These are phyloP conservation scores for Arion vulgaris DNA, from an alignment of 1,140 invertebrate species.

Conservation along the genomic window DNA sequence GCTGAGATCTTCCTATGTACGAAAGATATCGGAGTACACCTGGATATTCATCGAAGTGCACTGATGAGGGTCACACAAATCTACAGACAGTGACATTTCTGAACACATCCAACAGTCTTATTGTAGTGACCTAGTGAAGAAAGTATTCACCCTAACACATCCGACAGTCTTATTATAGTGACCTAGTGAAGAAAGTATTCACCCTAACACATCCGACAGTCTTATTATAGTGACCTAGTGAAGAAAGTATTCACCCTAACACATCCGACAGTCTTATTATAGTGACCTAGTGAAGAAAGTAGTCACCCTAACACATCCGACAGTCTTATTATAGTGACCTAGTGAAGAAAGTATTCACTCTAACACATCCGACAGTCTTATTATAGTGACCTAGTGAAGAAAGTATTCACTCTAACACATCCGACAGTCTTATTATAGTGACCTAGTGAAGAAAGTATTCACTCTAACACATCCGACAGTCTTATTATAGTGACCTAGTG, in stretches of 20 bases:
- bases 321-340: not conserved
- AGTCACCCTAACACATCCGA: not conserved
- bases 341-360: conserved; percentile 79
- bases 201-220: too few species aligned
- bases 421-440: too few species aligned
- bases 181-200: too few species aligned
- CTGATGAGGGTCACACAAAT: too few species aligned
- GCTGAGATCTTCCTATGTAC: too few species aligned
- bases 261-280: not conserved
- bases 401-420: not conserved
- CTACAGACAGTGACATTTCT: too few species aligned
- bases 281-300: not conserved
- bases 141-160: not conserved
- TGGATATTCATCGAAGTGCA: too few species aligned
- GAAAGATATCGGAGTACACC: too few species aligned
- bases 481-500: not conserved
- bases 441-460: not conserved
- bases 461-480: too few species aligned
- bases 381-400: conserved; percentile 60
- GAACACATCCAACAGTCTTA: conserved; percentile 92
- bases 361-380: conserved; percentile 92
- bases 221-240: too few species aligned
- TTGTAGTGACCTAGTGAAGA: conserved; percentile 59
- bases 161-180: too few species aligned
- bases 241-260: not conserved